Evolutionary conservation across 2,888 invertebrate species (phyloP).

Genomic region (Drosophila acutilabella): DNA sequence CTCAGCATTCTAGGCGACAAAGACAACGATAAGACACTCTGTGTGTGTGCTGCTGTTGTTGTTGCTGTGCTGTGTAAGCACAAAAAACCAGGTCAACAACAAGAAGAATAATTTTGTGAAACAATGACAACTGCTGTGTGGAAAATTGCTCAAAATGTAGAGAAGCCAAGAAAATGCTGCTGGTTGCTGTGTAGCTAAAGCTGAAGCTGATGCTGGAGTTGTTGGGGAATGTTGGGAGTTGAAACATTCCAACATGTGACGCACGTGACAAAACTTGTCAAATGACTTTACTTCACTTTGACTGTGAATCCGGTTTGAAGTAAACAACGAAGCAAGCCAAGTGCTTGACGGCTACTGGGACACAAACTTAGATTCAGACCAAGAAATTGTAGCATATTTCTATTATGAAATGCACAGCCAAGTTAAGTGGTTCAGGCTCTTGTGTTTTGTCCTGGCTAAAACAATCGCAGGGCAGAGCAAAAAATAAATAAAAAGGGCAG

Average conservation of each 20-base stretch:
- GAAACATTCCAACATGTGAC: constrained; percentile 74
- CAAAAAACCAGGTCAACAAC: constrained; percentile 66
- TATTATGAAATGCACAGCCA: constrained; percentile 58
- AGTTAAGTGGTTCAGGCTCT: constrained; percentile 44
- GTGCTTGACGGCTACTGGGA: constrained; percentile 16
- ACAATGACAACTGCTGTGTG: constrained; percentile 68
- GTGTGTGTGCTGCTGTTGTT: too few species aligned
- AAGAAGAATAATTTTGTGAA: constrained; percentile 63
- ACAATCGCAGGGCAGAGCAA: constrained; percentile 37
- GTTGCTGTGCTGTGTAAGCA: constrained; percentile 31
- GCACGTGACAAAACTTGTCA: constrained; percentile 81
- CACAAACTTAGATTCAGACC: background rate
- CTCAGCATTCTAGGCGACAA: constrained; percentile 43
- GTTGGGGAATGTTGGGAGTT: constrained; percentile 9
- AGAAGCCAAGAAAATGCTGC: constrained; percentile 47
- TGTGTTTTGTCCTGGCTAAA: constrained; percentile 38
- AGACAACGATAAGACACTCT: constrained; percentile 18
- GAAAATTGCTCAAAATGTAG: constrained; percentile 70
- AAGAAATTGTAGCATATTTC: constrained; percentile 49
- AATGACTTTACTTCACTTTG: constrained; percentile 74
- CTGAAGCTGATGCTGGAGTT: constrained; percentile 5
- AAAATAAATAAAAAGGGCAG: constrained; percentile 6
- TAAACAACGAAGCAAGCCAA: constrained; percentile 49
- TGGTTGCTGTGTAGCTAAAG: background rate
- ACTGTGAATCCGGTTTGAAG: constrained; percentile 60